Conservation (phyloP, 1,140 invertebrate species). For the Bombus picipes region DNA sequence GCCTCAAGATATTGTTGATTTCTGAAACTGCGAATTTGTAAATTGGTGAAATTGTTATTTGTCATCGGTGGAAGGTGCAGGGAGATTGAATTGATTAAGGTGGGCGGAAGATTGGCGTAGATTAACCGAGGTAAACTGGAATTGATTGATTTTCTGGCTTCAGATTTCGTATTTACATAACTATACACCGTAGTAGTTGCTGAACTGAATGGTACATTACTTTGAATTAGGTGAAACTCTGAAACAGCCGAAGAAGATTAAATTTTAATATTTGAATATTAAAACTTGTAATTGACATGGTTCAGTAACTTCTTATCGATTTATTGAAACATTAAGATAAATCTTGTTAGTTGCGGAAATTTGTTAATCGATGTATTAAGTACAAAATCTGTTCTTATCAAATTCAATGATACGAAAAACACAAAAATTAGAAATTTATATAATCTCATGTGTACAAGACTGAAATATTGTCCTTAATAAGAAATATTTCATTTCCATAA, state of each 20-base stretch:
- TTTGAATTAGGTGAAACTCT: not conserved
- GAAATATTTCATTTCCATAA: no score
- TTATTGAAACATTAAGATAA: not conserved
- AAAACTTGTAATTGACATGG: not conserved
- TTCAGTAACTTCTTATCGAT: not conserved
- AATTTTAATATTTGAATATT: not conserved
- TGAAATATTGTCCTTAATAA: no score
- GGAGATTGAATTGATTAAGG: not conserved
- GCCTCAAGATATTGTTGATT: not conserved
- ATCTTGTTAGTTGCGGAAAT: no score
- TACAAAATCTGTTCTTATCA: no score
- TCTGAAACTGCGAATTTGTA: not conserved
- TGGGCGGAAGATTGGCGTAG: not conserved
- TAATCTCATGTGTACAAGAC: no score
- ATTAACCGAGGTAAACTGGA: not conserved
- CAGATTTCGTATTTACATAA: conserved; percentile 9
- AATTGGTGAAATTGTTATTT: not conserved
- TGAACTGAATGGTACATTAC: not conserved
- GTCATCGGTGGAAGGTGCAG: not conserved
- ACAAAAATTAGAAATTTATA: no score
- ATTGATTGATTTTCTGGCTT: not conserved
- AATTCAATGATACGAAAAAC: not conserved
- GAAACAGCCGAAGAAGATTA: not conserved
- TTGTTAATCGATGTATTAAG: no score
- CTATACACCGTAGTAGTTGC: not conserved